A percentile compares a stretch with the other conserved stretches of the same genome.
Conservation (phyloP, 2,113 vertebrate genomes). For the Mandrillus leucophaeus region DNA sequence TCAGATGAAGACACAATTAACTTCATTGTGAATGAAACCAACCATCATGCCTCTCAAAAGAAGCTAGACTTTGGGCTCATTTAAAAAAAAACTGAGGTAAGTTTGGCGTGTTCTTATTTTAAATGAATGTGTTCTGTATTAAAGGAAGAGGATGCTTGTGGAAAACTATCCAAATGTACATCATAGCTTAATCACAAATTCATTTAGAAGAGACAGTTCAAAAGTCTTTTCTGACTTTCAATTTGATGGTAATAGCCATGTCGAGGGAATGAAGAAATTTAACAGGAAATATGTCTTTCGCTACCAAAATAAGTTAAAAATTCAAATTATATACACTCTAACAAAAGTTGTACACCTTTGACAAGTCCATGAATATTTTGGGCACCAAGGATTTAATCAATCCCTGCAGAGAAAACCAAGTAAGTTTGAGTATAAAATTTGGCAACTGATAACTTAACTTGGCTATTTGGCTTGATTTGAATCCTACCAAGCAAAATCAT, state of each 20-base stretch:
- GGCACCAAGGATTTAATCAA: not conserved
- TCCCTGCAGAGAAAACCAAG: not conserved
- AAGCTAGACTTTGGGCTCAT: not conserved
- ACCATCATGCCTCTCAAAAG: not conserved
- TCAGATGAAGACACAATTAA: not conserved
- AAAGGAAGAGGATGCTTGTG: not conserved
- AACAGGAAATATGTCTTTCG: not conserved
- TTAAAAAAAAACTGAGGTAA: not conserved
- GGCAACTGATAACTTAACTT: not conserved
- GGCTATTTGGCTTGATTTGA: not conserved
- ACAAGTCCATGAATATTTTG: not conserved
- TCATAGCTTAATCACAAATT: not conserved
- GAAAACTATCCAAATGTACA: not conserved
- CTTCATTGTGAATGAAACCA: not conserved
- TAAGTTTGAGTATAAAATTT: not conserved
- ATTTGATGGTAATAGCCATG: not conserved
- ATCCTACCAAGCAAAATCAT: not conserved
- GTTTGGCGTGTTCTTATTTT: not conserved
- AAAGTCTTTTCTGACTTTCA: not conserved
- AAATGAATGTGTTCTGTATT: not conserved
- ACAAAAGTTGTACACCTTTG: not conserved
- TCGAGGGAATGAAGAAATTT: not conserved
- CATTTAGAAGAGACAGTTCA: not conserved
- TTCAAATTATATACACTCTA: not conserved
- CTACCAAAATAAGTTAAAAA: not conserved